A percentile compares a stretch with the other conserved stretches of the same genome.
Evolutionary conservation across 2,888 invertebrate species (phyloP).

Genomic region (Onchidella celtica): DNA sequence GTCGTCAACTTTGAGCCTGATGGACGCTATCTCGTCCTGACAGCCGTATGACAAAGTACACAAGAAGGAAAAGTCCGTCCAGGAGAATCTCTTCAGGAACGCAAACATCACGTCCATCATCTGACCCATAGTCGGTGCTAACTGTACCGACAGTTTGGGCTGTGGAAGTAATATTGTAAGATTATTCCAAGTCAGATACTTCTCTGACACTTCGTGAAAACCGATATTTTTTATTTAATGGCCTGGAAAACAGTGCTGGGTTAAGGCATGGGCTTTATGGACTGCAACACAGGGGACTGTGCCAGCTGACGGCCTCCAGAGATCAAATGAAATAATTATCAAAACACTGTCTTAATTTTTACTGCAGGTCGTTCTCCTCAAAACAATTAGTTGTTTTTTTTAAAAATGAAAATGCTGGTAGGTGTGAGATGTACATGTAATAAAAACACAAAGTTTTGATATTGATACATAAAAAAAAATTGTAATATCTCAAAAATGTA

Average conservation of each 20-base stretch:
- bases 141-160: conserved; percentile 88
- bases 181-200: neutral
- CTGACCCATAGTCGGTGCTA: conserved; percentile 97
- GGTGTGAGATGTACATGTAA: no score
- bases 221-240: neutral
- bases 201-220: neutral
- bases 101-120: conserved; percentile 98
- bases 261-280: no score
- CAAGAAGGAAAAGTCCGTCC: conserved; percentile 97
- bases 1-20: conserved; percentile 84
- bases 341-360: no score
- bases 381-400: no score
- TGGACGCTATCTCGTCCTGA: conserved; percentile 96
- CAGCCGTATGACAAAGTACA: conserved; percentile 90
- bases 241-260: neutral
- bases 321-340: no score
- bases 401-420: no score
- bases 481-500: no score
- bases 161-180: conserved; percentile 52
- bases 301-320: no score
- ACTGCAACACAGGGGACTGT: neutral
- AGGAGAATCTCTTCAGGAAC: conserved; percentile 95
- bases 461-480: no score
- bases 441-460: no score
- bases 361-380: no score